phyloP scores from a whole-genome alignment of 2,797 vertebrate genomes.

The Phrynocephalus vlangalii region DNA sequence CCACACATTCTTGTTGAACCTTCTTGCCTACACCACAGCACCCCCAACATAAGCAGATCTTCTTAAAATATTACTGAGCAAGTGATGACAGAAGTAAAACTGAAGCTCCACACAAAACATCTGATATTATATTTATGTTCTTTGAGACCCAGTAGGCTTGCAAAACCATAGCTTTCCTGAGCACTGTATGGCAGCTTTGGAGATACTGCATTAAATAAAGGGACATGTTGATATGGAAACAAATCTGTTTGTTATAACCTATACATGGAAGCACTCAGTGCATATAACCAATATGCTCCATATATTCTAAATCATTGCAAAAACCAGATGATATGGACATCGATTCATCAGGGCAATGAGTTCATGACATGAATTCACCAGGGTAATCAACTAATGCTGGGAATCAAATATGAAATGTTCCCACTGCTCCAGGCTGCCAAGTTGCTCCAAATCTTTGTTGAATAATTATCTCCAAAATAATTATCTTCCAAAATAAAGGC shows the following conservation, averaged over 20 bases:
- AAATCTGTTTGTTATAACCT: rapidly evolving
- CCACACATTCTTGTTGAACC: constrained; percentile 43
- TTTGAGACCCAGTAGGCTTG: constrained; percentile 28
- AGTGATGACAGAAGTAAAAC: constrained; percentile 43
- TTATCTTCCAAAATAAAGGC: too few relatives aligned
- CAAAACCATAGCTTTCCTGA: background rate
- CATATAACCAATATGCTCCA: background rate
- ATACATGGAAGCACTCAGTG: rapidly evolving
- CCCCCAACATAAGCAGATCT: constrained; percentile 26
- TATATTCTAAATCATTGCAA: background rate
- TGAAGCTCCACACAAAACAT: background rate
- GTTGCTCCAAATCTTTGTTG: too few relatives aligned
- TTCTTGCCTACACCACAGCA: background rate
- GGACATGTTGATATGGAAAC: background rate
- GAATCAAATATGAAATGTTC: background rate
- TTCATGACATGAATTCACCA: background rate
- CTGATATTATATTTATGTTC: constrained; percentile 14
- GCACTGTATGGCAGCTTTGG: background rate
- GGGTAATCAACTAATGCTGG: background rate
- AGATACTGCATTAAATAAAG: background rate
- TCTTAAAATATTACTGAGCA: constrained; percentile 27
- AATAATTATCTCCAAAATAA: too few relatives aligned
- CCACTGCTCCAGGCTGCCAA: too few relatives aligned
- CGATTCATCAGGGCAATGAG: background rate
- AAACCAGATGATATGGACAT: background rate